A percentile compares a stretch with the other conserved stretches of the same genome.
Conservation (phyloP, 2,888 invertebrate species). For the Galerucella calmariensis region DNA sequence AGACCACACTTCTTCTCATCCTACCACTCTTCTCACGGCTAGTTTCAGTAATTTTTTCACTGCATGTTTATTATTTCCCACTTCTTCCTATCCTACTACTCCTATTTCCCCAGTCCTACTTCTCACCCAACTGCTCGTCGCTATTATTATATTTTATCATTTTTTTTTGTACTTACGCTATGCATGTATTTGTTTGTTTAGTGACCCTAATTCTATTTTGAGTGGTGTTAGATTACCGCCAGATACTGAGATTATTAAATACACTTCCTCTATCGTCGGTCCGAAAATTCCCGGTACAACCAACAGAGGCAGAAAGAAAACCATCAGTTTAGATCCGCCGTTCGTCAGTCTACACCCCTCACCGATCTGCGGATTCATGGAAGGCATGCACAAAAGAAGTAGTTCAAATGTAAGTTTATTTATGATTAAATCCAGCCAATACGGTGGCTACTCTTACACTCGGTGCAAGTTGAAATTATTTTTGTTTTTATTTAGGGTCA, state of each 20-base stretch:
- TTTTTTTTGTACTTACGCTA: background rate
- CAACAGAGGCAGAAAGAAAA: slow-evolving; percentile 87
- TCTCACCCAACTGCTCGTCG: too few relatives aligned
- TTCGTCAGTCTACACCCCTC: slow-evolving; percentile 71
- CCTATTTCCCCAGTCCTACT: too few relatives aligned
- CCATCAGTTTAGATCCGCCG: slow-evolving; percentile 85
- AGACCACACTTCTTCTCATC: too few relatives aligned
- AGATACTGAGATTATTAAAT: slow-evolving; percentile 91
- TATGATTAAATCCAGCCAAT: background rate
- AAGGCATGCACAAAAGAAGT: slow-evolving; percentile 64
- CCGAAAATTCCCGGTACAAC: slow-evolving; percentile 88
- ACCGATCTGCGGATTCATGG: slow-evolving; percentile 65
- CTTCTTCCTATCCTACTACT: too few relatives aligned
- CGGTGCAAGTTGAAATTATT: too few relatives aligned
- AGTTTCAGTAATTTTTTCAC: too few relatives aligned
- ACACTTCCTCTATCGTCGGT: slow-evolving; percentile 87
- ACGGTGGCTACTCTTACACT: background rate
- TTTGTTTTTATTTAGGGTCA: slow-evolving; percentile 52
- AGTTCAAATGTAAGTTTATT: slow-evolving; percentile 59
- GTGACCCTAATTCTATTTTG: slow-evolving; percentile 84
- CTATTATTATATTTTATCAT: background rate
- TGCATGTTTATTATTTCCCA: too few relatives aligned
- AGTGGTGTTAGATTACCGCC: slow-evolving; percentile 87
- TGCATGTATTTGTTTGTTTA: slow-evolving; percentile 56
- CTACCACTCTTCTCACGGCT: too few relatives aligned